Evolutionary conservation across 2,888 invertebrate genomes (phyloP).

Genomic region (Saturnia pavonia): DNA sequence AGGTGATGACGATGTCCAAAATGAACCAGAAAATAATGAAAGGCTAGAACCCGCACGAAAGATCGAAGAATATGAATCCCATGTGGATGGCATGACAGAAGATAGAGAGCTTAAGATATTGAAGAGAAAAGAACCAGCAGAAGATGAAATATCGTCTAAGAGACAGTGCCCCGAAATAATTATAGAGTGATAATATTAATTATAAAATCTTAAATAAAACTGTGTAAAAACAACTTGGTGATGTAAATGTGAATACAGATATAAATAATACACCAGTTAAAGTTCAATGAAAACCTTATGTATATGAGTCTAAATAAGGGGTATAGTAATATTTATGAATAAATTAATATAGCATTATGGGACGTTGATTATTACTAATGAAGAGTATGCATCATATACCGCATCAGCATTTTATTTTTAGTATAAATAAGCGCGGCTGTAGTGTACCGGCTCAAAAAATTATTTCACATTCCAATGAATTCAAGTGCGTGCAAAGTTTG

Average conservation of each 20-base stretch:
- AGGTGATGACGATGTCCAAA: constrained; percentile 38
- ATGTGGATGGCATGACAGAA: constrained; percentile 47
- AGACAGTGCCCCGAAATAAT: constrained; percentile 69
- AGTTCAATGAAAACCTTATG: constrained; percentile 49
- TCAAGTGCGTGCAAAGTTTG: constrained; percentile 39
- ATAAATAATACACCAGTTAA: constrained; percentile 57
- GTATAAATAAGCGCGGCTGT: constrained; percentile 49
- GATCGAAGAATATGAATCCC: constrained; percentile 53
- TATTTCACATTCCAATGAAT: constrained; percentile 68
- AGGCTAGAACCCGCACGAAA: constrained; percentile 51
- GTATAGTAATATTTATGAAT: constrained; percentile 68
- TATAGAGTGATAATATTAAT: constrained; percentile 55
- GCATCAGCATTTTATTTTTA: constrained; percentile 46
- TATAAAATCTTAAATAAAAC: constrained; percentile 26
- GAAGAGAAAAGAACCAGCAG: constrained; percentile 65
- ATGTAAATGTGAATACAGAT: constrained; percentile 52
- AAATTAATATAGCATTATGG: constrained; percentile 62
- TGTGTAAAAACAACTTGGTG: constrained; percentile 51
- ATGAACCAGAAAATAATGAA: constrained; percentile 34
- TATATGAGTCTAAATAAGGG: constrained; percentile 56
- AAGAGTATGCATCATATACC: constrained; percentile 41
- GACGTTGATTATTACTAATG: constrained; percentile 53
- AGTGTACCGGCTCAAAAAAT: constrained; percentile 42
- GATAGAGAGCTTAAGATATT: constrained; percentile 54
- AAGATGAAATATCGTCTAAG: constrained; percentile 66